Evolutionary conservation across 2,113 vertebrate genomes (phyloP).

Genomic region (Pipa parva): DNA sequence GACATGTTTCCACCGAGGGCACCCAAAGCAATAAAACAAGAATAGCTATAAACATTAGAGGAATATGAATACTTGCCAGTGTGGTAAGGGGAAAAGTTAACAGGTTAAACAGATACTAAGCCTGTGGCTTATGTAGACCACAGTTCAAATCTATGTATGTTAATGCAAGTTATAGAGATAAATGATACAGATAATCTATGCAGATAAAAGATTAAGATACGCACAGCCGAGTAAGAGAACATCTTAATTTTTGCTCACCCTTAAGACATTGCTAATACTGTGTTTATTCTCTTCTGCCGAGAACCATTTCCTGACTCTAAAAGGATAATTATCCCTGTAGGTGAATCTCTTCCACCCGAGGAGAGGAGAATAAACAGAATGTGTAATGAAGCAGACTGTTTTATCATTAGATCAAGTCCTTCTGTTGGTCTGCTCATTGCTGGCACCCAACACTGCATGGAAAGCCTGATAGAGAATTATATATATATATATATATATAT

Average conservation of each 20-base stretch:
- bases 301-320: constrained; percentile 39
- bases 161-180: constrained; percentile 36
- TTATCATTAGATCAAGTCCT: constrained; percentile 23
- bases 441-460: constrained; percentile 28
- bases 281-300: constrained; percentile 46
- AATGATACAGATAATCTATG: constrained; percentile 41
- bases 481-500: no score
- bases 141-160: constrained; percentile 14
- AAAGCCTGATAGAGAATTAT: constrained; percentile 19
- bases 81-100: constrained; percentile 4
- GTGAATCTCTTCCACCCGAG: constrained; percentile 42
- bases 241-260: constrained; percentile 35
- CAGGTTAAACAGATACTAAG: not conserved
- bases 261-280: constrained; percentile 38
- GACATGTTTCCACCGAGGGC: no score
- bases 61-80: no score
- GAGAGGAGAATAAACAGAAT: constrained; percentile 33
- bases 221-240: constrained; percentile 31
- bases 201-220: constrained; percentile 41
- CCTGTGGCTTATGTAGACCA: constrained; percentile 12
- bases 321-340: constrained; percentile 49
- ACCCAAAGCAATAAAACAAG: no score
- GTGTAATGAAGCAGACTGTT: constrained; percentile 38
- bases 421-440: constrained; percentile 25
- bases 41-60: no score